Conservation (phyloP, 2,888 invertebrate species). For the Baccha elongata region DNA sequence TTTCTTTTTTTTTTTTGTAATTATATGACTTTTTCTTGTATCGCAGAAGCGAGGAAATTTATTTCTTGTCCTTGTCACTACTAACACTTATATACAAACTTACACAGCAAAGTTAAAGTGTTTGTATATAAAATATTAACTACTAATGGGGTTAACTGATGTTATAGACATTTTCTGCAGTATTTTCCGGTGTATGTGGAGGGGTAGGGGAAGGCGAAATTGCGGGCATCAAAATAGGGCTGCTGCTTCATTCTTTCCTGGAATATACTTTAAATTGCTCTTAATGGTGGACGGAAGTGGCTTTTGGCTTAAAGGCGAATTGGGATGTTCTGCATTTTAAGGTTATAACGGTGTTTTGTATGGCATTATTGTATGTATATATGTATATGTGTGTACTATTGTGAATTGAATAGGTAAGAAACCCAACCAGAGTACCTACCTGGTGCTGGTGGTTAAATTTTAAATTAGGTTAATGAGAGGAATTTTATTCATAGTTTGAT, state of each 20-base stretch:
- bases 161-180: conserved; percentile 65
- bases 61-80: conserved; percentile 65
- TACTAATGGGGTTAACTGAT: conserved; percentile 71
- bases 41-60: conserved; percentile 9
- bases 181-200: conserved; percentile 36
- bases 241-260: conserved; percentile 10
- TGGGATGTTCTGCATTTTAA: conserved; percentile 45
- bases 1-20: too few species aligned
- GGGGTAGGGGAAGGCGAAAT: neutral
- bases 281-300: conserved; percentile 71
- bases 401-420: conserved; percentile 22
- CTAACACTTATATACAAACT: conserved; percentile 30
- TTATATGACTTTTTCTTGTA: conserved; percentile 37
- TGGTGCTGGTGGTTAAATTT: conserved; percentile 46
- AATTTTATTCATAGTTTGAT: conserved; percentile 66
- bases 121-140: conserved; percentile 71
- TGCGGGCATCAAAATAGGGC: conserved; percentile 25
- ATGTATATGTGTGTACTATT: conserved; percentile 1
- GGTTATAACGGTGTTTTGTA: conserved; percentile 31
- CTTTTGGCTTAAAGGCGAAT: conserved; percentile 52
- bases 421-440: neutral
- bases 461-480: conserved; percentile 68
- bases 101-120: conserved; percentile 37
- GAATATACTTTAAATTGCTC: conserved; percentile 60
- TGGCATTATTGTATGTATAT: neutral